Evolutionary conservation across 2,888 invertebrate genomes (phyloP).

Genomic region (Trilocha varians): DNA sequence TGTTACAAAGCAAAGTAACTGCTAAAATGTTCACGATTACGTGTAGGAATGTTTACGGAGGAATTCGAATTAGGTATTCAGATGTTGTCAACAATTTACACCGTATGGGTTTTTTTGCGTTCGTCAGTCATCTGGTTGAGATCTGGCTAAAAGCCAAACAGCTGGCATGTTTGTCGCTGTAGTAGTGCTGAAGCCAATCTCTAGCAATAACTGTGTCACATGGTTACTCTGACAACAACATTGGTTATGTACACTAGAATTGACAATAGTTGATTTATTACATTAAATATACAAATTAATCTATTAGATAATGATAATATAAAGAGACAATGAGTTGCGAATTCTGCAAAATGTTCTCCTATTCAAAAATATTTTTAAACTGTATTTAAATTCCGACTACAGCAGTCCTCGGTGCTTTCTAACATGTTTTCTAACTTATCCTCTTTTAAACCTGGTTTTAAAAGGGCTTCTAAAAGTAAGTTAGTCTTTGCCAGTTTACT

Average conservation of each 20-base stretch:
- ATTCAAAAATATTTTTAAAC: too few relatives aligned
- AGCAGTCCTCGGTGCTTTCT: too few relatives aligned
- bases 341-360: too few relatives aligned
- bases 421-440: too few relatives aligned
- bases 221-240: conserved; percentile 3
- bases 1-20: neutral
- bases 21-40: neutral
- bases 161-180: conserved; percentile 22
- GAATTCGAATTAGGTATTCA: conserved; percentile 1
- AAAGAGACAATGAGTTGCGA: too few relatives aligned
- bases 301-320: too few relatives aligned
- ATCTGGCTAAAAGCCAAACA: conserved; percentile 42
- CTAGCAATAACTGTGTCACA: conserved; percentile 31
- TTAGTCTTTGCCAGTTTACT: too few relatives aligned
- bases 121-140: conserved; percentile 36
- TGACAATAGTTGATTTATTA: too few relatives aligned
- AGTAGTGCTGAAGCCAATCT: conserved; percentile 30
- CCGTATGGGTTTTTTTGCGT: conserved; percentile 26
- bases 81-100: conserved; percentile 23
- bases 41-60: neutral
- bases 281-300: too few relatives aligned
- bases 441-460: too few relatives aligned
- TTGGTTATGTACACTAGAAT: conserved; percentile 3
- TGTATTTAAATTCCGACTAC: too few relatives aligned
- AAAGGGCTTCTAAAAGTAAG: too few relatives aligned